Evolutionary conservation across 53 echinoderm and acorn worm species (phyloP), one percentile per base, ranked within the genome.

Genomic region (Hippasteria phrygiana): DNA sequence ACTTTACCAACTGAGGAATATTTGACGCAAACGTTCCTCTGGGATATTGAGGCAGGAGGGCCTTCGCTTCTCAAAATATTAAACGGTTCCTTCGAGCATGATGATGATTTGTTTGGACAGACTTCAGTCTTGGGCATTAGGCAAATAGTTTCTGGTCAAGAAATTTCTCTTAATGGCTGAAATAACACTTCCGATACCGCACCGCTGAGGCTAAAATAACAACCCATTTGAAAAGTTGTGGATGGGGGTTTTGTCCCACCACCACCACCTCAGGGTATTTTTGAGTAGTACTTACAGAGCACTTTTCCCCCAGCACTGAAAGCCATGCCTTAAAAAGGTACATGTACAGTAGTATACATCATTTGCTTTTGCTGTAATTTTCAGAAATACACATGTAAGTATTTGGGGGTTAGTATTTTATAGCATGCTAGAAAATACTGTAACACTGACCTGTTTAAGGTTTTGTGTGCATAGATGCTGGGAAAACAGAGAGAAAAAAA

Each of bases 91-190:
- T 33, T 5, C 4, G 22, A 59, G 59, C 3, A 59, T 1, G 59
- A 8, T n/a, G 22, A 20, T 46, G 48, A 45, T 82, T 33, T 82
- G 82, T 82, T 82, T 82, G 45, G 82, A 65, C 82, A 82, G 82
- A 45, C 66, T 27, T 65, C 31, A 45, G 42, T 32, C 8, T 37
- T 46, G 24, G 20, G 82, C 32, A 41, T 43, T 46, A 27, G 82
- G 29, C 64, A 42, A 82, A 66, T 64, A 43, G 32, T 66, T 66
- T 82, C 64, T 82, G 66, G 64, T 63, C 82, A 20, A 31, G 9
- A 65, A 82, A 64, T 46, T 64, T 82, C 35, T 66, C 66, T 66
- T 82, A 66, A 82, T 82, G 82, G 48, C 29, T 65, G 33, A 36
- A 82, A 82, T 46, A 82, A 82, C 82, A 82, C 80, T 80, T 43